A percentile compares a stretch with the other conserved stretches of the same genome.
phyloP scores from a whole-genome alignment of 2,888 invertebrate genomes.

The Brachynemurus nebulosus region DNA sequence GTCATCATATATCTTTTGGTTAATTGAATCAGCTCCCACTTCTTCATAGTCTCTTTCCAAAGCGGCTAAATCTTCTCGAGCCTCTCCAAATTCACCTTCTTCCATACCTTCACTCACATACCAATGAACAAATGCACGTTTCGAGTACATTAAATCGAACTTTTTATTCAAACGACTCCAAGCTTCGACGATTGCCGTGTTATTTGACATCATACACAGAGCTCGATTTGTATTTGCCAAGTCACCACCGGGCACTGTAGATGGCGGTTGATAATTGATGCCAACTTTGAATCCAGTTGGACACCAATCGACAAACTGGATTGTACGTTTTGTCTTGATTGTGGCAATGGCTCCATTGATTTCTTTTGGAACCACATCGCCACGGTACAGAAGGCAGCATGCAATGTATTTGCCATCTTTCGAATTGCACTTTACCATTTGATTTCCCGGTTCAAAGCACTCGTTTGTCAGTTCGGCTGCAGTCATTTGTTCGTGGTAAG shows the following conservation, averaged over 20 bases:
- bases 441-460: conserved; percentile 1
- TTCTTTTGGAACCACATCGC: conserved; percentile 2
- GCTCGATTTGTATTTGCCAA: background rate
- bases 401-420: conserved; percentile 1
- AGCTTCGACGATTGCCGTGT: conserved; percentile 11
- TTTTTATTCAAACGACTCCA: conserved; percentile 44
- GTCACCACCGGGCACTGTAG: background rate
- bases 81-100: conserved; percentile 39
- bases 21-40: no score
- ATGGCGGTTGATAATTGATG: background rate
- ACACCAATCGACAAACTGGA: background rate
- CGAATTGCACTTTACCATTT: conserved; percentile 5
- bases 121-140: conserved; percentile 59
- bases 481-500: background rate
- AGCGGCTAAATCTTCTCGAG: conserved; percentile 38
- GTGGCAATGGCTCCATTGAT: background rate
- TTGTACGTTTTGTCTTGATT: conserved; percentile 2
- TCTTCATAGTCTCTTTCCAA: conserved; percentile 31
- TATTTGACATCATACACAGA: conserved; percentile 4
- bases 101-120: conserved; percentile 39
- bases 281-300: background rate
- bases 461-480: background rate
- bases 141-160: conserved; percentile 56
- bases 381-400: conserved; percentile 1
- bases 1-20: no score